These are phyloP conservation scores for Meloidogyne hapla DNA, from an alignment of 1,140 invertebrate species.

Conservation along the genomic window DNA sequence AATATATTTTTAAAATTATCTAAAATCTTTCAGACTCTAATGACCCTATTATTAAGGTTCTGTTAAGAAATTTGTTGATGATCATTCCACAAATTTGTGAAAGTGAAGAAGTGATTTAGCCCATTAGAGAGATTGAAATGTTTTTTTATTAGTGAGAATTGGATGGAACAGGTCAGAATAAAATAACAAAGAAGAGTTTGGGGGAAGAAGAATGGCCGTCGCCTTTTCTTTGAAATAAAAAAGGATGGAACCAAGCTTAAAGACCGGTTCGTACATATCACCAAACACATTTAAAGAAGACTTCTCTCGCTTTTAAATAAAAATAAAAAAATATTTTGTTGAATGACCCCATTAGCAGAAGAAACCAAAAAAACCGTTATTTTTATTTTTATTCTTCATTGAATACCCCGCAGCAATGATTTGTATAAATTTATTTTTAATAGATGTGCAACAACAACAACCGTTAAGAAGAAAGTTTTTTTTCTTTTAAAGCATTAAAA, in stretches of 20 bases:
- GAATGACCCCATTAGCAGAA: conserved; percentile 13
- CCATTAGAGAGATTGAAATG: neutral
- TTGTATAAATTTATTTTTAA: neutral
- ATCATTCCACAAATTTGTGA: no score
- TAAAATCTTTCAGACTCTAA: no score
- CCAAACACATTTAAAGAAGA: neutral
- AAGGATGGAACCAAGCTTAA: neutral
- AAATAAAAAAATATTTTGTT: conserved; percentile 2
- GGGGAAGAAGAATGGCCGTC: neutral
- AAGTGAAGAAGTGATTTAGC: neutral
- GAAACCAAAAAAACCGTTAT: neutral
- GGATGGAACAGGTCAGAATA: neutral
- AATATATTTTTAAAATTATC: no score
- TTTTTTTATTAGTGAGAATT: neutral
- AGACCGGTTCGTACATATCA: neutral
- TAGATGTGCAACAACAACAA: neutral
- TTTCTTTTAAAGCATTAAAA: no score
- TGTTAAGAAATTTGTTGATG: no score
- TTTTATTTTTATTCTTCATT: neutral
- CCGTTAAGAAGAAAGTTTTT: neutral
- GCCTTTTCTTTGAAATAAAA: neutral
- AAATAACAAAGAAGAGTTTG: neutral
- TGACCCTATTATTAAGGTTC: no score
- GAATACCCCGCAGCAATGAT: neutral
- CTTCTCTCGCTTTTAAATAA: no score